Evolutionary conservation across 2,113 vertebrate species (phyloP).

Genomic region (Eidolon helvum): DNA sequence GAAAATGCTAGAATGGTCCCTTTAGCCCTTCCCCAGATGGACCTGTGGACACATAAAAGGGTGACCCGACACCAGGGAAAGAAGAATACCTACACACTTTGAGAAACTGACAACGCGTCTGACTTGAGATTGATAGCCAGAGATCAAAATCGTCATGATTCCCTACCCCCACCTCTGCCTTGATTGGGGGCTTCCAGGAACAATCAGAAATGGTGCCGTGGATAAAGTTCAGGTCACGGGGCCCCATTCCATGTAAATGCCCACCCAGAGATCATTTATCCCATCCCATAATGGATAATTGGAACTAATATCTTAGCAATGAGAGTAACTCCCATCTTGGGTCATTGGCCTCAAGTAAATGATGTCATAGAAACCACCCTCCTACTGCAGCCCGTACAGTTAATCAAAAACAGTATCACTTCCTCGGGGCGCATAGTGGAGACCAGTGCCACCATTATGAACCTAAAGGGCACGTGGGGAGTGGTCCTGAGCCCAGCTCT

Average conservation of each 20-base stretch:
- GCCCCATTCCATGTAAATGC: background rate
- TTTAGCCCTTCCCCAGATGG: background rate
- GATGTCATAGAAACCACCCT: background rate
- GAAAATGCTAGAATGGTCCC: background rate
- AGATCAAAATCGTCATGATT: background rate
- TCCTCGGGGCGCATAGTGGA: background rate
- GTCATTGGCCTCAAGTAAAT: background rate
- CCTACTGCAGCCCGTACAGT: background rate
- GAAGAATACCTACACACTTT: background rate
- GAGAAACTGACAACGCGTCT: background rate
- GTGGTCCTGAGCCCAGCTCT: background rate
- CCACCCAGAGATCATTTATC: background rate
- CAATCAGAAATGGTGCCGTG: background rate
- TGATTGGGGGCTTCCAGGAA: background rate
- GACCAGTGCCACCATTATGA: background rate
- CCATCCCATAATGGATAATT: background rate
- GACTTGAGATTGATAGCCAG: background rate
- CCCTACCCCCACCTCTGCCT: accelerated
- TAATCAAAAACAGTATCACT: background rate
- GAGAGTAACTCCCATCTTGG: background rate
- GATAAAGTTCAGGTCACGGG: background rate
- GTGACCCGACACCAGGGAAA: background rate
- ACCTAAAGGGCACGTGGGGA: background rate
- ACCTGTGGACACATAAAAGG: background rate
- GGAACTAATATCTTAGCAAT: background rate